Conservation (phyloP, 2,113 vertebrate species). For the Donacobius atricapilla region DNA sequence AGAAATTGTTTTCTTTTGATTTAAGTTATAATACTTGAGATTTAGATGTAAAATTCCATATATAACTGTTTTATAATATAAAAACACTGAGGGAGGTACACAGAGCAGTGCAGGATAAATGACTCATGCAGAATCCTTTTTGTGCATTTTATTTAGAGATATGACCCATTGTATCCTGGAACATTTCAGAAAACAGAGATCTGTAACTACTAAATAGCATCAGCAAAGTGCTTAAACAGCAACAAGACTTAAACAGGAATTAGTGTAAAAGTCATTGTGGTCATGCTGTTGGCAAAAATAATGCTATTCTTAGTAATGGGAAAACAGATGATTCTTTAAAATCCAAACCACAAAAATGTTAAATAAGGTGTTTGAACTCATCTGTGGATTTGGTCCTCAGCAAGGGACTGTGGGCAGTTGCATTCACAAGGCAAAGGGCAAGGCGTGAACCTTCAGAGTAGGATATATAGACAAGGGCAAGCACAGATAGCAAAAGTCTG, state of each 20-base stretch:
- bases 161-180: not conserved
- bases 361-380: not conserved
- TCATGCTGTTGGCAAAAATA: conserved; percentile 30
- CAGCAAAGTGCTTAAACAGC: conserved; percentile 6
- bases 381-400: not conserved
- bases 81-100: not conserved
- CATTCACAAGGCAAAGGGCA: not conserved
- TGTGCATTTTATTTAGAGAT: conserved; percentile 16
- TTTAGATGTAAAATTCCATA: not conserved
- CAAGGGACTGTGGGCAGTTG: not conserved
- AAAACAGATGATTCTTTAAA: conserved; percentile 38
- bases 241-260: not conserved
- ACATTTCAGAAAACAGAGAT: not conserved
- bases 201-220: not conserved
- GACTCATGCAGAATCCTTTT: not conserved
- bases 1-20: conserved; percentile 19
- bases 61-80: not conserved
- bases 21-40: not conserved
- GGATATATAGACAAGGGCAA: not conserved
- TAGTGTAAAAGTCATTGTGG: conserved; percentile 9
- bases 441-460: not conserved
- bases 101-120: not conserved
- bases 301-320: conserved; percentile 1
- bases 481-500: not conserved
- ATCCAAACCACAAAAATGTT: conserved; percentile 4